These are phyloP conservation scores for Ceryle rudis DNA, from an alignment of 2,797 vertebrate species.

Conservation along the genomic window DNA sequence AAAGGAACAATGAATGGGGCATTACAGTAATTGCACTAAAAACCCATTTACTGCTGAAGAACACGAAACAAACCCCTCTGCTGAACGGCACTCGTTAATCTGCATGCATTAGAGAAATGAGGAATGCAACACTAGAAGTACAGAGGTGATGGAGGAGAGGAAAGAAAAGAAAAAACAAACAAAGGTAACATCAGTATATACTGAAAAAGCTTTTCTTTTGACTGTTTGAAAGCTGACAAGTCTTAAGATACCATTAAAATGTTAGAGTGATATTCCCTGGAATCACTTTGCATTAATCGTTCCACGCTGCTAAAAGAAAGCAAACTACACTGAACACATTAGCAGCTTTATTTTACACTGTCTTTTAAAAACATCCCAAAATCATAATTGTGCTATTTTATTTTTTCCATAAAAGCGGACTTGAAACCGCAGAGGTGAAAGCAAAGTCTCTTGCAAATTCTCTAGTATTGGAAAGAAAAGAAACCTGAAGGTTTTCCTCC, in stretches of 20 bases:
- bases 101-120: neutral
- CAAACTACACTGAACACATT: neutral
- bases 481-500: neutral
- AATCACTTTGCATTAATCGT: neutral
- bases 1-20: neutral
- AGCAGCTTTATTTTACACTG: neutral
- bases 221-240: neutral
- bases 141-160: neutral
- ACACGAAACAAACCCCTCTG: neutral
- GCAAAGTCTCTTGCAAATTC: neutral
- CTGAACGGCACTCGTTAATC: neutral
- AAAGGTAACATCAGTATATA: neutral
- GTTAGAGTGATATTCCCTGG: neutral
- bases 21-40: conserved; percentile 21
- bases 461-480: neutral
- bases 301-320: neutral
- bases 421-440: neutral
- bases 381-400: neutral
- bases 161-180: neutral
- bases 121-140: neutral
- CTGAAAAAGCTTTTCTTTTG: neutral
- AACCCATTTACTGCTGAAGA: neutral
- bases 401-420: neutral
- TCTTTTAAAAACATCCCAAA: neutral
- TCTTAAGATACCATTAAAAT: neutral